phyloP scores from a whole-genome alignment of 2,113 vertebrate species.

The Heterotis niloticus region DNA sequence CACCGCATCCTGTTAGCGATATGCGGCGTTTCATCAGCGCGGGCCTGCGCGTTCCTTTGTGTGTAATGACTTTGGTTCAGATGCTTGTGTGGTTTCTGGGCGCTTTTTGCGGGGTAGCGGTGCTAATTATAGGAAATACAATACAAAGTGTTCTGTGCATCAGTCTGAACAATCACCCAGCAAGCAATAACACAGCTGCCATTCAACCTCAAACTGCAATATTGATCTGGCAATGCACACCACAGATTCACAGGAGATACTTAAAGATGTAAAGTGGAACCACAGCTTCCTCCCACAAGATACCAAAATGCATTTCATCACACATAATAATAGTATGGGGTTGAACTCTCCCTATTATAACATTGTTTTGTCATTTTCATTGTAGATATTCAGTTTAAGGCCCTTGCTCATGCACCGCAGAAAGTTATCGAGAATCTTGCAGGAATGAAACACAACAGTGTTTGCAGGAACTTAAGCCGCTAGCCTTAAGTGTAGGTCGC shows the following conservation, averaged over 20 bases:
- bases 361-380: too few species aligned
- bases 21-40: too few species aligned
- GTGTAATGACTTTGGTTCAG: not conserved
- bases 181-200: not conserved
- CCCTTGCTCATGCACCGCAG: too few species aligned
- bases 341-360: not conserved
- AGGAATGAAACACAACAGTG: too few species aligned
- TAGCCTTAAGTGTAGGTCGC: too few species aligned
- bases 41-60: not conserved
- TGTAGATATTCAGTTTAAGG: too few species aligned
- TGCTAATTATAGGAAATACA: slow-evolving; percentile 1
- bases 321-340: not conserved
- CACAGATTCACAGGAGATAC: not conserved
- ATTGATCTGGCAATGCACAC: not conserved
- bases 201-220: not conserved
- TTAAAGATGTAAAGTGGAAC: not conserved
- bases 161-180: not conserved
- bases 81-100: not conserved
- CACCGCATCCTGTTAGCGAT: not conserved
- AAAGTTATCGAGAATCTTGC: too few species aligned
- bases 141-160: not conserved
- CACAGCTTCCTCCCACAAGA: not conserved
- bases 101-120: not conserved
- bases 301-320: not conserved
- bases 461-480: too few species aligned